Conservation (phyloP, 1,140 invertebrate genomes). For the Panagrolaimus sp. region DNA sequence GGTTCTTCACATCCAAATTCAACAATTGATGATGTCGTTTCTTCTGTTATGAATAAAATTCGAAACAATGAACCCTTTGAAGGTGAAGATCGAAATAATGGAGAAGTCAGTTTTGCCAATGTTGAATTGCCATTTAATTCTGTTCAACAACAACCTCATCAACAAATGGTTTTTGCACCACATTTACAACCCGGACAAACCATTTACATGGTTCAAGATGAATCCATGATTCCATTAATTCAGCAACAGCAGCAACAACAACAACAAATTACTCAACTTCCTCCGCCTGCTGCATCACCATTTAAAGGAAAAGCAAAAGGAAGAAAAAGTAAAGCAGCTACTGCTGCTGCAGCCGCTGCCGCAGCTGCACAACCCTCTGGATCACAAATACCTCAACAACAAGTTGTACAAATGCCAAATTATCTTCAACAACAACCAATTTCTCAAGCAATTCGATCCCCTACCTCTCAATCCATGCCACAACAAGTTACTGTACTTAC, state of each 20-base stretch:
- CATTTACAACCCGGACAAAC: not conserved
- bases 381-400: no score
- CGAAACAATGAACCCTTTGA: conserved; percentile 39
- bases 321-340: not conserved
- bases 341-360: conserved; percentile 4
- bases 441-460: no score
- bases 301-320: not conserved
- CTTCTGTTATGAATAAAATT: conserved; percentile 39
- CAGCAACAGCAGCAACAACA: not conserved
- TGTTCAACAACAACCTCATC: not conserved
- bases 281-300: not conserved
- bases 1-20: conserved; percentile 1
- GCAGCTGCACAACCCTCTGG: not conserved
- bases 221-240: not conserved
- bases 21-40: conserved; percentile 28
- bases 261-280: not conserved
- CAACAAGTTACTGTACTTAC: no score
- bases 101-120: no score
- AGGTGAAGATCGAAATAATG: conserved; percentile 15
- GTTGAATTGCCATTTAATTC: not conserved
- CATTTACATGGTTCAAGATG: conserved; percentile 2
- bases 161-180: not conserved
- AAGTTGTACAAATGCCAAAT: no score
- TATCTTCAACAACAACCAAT: no score
- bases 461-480: no score